Evolutionary conservation across 2,888 invertebrate genomes (phyloP), one percentile per base, ranked within the genome.

Genomic region (Tipula lateralis): DNA sequence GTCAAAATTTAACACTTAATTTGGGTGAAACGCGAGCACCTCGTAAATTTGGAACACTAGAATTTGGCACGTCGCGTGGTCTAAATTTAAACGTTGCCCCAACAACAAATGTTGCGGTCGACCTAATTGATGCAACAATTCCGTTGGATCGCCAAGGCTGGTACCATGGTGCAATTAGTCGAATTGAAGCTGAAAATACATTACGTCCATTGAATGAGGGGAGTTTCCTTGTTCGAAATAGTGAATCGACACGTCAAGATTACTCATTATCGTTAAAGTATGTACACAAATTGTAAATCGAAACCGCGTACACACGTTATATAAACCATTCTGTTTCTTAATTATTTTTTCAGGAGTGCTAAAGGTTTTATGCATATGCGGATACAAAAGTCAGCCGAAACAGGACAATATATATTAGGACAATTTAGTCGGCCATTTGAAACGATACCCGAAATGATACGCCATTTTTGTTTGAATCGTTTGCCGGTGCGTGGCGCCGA

Each of bases 341-440:
- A 29, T 39, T 39, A n/a, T 9, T 13, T 91, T 92, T 34, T 9
- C 91, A 98, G 98, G 91, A 97, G 98, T 89, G 96, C 96, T 84
- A 93, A 96, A 88, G 97, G 98, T 84, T 98, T 97, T 88, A 98
- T 99, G 96, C 98, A 99, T 90, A 97, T 99, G 96, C 94, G 97
- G 87, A 98, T 99, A 86, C 96, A 96, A 89, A 94, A 94, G 87
- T 93, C 94, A 88, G 91, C 91, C 13, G 93, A 93, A 84, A 91
- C 93, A 13, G 96, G 96, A 85, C 94, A 95, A 85, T 98, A 95
- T 89, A 96, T 97, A 84, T 91, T 99, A 87, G 98, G 98, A 4
- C 96, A 96, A 88, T 98, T 97, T 89, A 96, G 97, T 88, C 96
- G 97, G 86, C 97, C 97, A 29, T 99, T 98, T 89, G 93, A 94